Conservation (phyloP, 2,113 vertebrate species). For the Candoia aspera region DNA sequence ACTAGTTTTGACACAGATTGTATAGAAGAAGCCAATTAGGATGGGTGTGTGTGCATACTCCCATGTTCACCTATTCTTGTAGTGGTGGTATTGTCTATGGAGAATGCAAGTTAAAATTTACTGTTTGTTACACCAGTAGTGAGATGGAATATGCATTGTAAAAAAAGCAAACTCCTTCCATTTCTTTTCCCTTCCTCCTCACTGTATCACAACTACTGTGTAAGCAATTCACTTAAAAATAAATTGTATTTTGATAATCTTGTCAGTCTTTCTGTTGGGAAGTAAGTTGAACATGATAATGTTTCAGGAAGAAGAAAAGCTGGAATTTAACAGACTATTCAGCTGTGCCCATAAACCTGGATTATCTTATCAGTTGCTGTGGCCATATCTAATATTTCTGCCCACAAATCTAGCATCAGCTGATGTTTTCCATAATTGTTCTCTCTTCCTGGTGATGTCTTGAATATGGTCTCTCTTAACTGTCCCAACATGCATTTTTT, state of each 20-base stretch:
- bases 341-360: not conserved
- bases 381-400: not conserved
- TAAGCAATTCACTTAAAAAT: slow-evolving; percentile 65
- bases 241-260: slow-evolving; percentile 71
- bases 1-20: slow-evolving; percentile 24
- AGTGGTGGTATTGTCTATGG: slow-evolving; percentile 34
- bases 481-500: not conserved
- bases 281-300: not conserved
- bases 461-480: not conserved
- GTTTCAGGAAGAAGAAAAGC: not conserved
- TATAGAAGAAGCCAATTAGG: not conserved
- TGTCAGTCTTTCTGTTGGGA: slow-evolving; percentile 12
- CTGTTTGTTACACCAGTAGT: slow-evolving; percentile 9
- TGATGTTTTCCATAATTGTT: not conserved
- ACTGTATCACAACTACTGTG: slow-evolving; percentile 53
- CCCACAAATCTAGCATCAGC: not conserved
- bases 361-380: not conserved
- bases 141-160: slow-evolving; percentile 26
- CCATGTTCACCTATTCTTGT: slow-evolving; percentile 23
- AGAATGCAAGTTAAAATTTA: slow-evolving; percentile 38
- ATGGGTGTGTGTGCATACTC: slow-evolving; percentile 16
- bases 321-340: not conserved
- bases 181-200: slow-evolving; percentile 35
- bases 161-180: slow-evolving; percentile 15
- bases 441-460: not conserved